Evolutionary conservation across 2,797 vertebrate species (phyloP).

Genomic region (Notamacropus eugenii): DNA sequence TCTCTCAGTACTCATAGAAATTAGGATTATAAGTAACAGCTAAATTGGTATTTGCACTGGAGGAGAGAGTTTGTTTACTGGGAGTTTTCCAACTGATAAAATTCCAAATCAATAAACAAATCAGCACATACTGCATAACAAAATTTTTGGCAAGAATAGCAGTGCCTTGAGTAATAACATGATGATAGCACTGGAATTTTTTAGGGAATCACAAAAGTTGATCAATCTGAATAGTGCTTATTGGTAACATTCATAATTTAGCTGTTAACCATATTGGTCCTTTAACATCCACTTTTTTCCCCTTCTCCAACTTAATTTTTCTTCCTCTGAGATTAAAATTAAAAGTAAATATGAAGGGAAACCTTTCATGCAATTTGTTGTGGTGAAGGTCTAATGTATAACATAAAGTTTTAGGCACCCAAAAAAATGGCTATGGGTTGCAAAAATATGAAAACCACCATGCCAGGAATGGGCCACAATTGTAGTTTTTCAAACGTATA

Average conservation of each 20-base stretch:
- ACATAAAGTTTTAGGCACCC: neutral
- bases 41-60: neutral
- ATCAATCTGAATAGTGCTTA: neutral
- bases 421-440: neutral
- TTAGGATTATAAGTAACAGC: neutral
- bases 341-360: slow-evolving; percentile 4
- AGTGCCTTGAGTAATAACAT: neutral
- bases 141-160: neutral
- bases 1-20: neutral
- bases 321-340: neutral
- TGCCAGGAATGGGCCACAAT: neutral
- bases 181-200: neutral
- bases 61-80: neutral
- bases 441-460: slow-evolving; percentile 7
- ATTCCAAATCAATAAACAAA: neutral
- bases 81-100: neutral
- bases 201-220: neutral
- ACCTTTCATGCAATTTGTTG: neutral
- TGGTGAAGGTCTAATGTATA: neutral
- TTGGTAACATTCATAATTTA: neutral
- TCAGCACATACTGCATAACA: neutral
- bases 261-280: neutral
- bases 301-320: neutral
- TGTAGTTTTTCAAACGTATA: slow-evolving; percentile 3
- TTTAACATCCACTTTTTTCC: neutral